Evolutionary conservation across 2,888 invertebrate genomes (phyloP).

Genomic region (Nemotelus nigrinus): DNA sequence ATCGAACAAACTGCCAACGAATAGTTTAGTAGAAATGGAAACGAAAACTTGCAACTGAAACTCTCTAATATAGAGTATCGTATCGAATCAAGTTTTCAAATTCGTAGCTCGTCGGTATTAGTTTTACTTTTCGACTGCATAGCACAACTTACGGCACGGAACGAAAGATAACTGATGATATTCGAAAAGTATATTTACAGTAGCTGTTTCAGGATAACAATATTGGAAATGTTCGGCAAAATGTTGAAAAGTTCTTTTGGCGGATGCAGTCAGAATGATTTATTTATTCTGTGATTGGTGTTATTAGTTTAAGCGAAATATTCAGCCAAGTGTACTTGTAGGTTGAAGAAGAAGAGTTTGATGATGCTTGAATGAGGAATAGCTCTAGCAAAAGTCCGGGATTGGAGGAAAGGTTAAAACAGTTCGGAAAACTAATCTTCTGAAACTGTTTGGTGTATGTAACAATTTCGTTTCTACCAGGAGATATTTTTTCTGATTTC

Average conservation of each 20-base stretch:
- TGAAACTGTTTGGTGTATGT: no score
- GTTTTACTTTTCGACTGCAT: slow-evolving; percentile 10
- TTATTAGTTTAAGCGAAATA: not conserved
- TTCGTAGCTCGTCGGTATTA: not conserved
- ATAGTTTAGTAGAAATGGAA: not conserved
- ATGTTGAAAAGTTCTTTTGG: not conserved
- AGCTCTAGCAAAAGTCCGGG: no score
- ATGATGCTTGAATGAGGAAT: no score
- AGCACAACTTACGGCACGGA: not conserved
- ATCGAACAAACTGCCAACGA: slow-evolving; percentile 6
- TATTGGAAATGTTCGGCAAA: slow-evolving; percentile 13
- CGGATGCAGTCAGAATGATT: not conserved
- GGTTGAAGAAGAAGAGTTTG: no score
- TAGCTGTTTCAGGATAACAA: not conserved
- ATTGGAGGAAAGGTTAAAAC: no score
- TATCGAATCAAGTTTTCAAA: not conserved
- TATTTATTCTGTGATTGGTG: slow-evolving; percentile 11
- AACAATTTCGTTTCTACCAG: no score
- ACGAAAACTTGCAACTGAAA: not conserved
- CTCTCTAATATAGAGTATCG: not conserved
- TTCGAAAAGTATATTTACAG: slow-evolving; percentile 10
- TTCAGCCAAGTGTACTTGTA: no score
- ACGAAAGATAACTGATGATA: slow-evolving; percentile 19
- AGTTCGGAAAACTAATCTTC: no score
- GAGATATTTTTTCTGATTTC: no score